phyloP scores from a whole-genome alignment of 2,113 vertebrate genomes.

The Theristicus caerulescens region DNA sequence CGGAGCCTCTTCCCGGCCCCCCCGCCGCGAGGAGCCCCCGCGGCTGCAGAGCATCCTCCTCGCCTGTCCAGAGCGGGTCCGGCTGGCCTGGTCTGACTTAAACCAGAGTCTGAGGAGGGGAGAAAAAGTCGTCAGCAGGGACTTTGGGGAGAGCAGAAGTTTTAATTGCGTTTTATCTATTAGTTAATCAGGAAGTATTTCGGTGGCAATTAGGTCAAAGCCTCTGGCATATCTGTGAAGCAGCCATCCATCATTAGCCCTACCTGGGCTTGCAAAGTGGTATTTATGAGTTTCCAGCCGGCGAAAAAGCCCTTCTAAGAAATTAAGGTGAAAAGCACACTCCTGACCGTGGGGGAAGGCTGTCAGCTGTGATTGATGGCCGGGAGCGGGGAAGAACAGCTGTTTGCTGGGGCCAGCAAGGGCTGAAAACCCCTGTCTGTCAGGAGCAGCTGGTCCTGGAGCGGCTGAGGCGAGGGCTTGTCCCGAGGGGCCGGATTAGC shows the following conservation, averaged over 20 bases:
- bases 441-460: not conserved
- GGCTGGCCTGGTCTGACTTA: not conserved
- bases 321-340: constrained; percentile 50
- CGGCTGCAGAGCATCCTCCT: not conserved
- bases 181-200: constrained; percentile 63
- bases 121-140: not conserved
- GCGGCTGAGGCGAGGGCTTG: accelerated
- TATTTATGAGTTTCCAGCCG: constrained; percentile 28
- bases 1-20: not conserved
- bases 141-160: not conserved
- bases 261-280: constrained; percentile 45
- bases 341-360: not conserved
- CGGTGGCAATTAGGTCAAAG: constrained; percentile 55
- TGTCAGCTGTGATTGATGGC: constrained; percentile 55
- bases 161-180: constrained; percentile 57
- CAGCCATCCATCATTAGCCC: constrained; percentile 56
- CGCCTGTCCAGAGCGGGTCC: not conserved
- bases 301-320: constrained; percentile 35
- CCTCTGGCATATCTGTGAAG: constrained; percentile 37
- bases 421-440: not conserved
- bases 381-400: not conserved
- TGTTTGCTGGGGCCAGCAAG: constrained; percentile 24
- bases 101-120: not conserved
- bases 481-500: not conserved
- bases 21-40: accelerated